Percentiles rank a stretch among this genome's conserved stretches.
phyloP scores from a whole-genome alignment of 1,140 invertebrate species.

The Scylla paramamosain region DNA sequence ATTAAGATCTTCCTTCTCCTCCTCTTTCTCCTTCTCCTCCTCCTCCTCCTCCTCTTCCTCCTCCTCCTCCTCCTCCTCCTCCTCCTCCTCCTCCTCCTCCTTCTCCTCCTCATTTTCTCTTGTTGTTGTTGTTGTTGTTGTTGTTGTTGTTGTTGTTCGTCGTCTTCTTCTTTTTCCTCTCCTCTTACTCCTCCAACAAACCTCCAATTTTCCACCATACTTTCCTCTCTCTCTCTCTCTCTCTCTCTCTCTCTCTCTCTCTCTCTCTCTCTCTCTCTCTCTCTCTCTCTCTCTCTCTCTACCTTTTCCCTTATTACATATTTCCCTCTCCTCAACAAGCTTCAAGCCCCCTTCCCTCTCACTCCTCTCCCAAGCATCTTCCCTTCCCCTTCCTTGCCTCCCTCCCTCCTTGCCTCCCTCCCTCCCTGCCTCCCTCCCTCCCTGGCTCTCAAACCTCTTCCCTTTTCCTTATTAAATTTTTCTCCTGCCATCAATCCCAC shows the following conservation, averaged over 20 bases:
- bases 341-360: too few species aligned
- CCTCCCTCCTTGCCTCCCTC: not conserved
- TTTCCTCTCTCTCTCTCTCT: not conserved
- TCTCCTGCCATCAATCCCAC: not conserved
- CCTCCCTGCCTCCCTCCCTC: not conserved
- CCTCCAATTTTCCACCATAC: too few species aligned
- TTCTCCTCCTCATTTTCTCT: not conserved
- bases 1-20: not conserved
- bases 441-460: not conserved
- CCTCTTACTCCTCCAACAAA: too few species aligned
- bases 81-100: not conserved
- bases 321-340: too few species aligned
- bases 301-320: too few species aligned
- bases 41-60: not conserved
- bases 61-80: not conserved
- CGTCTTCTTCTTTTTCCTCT: too few species aligned
- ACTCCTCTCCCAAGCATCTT: not conserved
- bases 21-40: not conserved
- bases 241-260: slow-evolving; percentile 17
- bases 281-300: slow-evolving; percentile 22
- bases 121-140: too few species aligned
- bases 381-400: not conserved
- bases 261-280: slow-evolving; percentile 17
- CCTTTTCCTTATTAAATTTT: not conserved
- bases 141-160: too few species aligned